Evolutionary conservation across 2,888 invertebrate genomes (phyloP), one percentile per base, ranked within the genome.

Genomic region (Colletes collaris): DNA sequence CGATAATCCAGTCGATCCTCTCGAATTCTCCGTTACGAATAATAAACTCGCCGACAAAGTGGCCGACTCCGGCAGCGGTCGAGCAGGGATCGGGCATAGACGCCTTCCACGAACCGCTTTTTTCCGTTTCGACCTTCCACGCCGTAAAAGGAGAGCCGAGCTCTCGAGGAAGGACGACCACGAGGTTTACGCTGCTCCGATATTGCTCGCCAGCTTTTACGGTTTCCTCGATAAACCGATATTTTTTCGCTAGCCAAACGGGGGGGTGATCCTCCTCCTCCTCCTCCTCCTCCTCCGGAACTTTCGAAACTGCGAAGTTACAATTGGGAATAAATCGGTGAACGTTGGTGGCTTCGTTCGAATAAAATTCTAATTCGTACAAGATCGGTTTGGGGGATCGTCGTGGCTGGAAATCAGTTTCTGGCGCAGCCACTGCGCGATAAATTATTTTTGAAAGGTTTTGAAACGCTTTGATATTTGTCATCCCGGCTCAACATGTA

Each of bases 31-130:
- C 77, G 81, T 87, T 85, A 87, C 84, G 88, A 89, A 88, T 87
- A 88, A 89, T 88, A 89, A 88, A 88, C 83, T 82, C 59, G 87
- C 88, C 89, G 87, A 89, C 88, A 88, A 89, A 89, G 89, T 86
- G 84, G 74, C 81, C 70, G 82, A 69, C 76, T 68, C 65, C 65
- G 50, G 75, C 60, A 67, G 73, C 76, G 76, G 65, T 65, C 64
- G 76, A 53, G 74, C 74, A 56, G 59, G 79, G 72, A 79, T 79
- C 70, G 77, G 52, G 64, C 77, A 81, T 81, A 72, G 77, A 79
- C 82, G 82, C 76, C 79, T 82, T 83, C 82, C 79, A 79, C 71
- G 82, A 82, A 82, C 79, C 71, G 73, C 66, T 74, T 76, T 83
- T 83, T 84, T 86, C 65, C 76, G 76, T 83, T 83, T 70, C 78